phyloP scores from a whole-genome alignment of 2,888 invertebrate species.

The Sarcophaga caerulescens region DNA sequence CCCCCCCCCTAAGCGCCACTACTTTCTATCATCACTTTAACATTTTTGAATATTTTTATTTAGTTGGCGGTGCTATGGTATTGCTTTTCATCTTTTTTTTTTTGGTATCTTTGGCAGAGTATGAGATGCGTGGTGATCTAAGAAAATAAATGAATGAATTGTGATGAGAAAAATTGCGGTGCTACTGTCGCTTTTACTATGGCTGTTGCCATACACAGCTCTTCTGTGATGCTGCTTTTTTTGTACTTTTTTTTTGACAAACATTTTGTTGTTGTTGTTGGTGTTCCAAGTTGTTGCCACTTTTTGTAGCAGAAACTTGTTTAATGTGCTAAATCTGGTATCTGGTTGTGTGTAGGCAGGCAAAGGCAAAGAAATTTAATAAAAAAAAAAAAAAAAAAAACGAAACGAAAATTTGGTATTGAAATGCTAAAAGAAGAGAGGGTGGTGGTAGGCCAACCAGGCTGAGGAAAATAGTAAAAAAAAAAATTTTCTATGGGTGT shows the following conservation, averaged over 20 bases:
- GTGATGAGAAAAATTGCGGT: neutral
- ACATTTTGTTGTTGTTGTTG: neutral
- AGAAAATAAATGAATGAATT: neutral
- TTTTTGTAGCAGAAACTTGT: slow-evolving; percentile 33
- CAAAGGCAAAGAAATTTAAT: neutral
- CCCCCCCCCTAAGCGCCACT: neutral
- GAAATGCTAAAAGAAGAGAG: neutral
- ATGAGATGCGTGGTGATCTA: too few species aligned
- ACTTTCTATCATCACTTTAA: too few species aligned
- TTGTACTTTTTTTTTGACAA: neutral
- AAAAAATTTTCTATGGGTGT: slow-evolving; percentile 46
- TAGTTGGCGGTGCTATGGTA: neutral
- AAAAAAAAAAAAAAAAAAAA: neutral
- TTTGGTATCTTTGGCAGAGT: neutral
- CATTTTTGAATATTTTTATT: neutral
- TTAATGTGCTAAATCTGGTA: slow-evolving; percentile 55
- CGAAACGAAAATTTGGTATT: neutral
- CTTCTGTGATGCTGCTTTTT: neutral
- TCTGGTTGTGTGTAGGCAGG: slow-evolving; percentile 26
- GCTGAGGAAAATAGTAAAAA: neutral
- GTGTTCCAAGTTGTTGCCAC: neutral
- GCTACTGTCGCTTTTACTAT: neutral
- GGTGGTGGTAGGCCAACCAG: neutral
- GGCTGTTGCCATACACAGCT: neutral
- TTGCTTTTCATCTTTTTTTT: neutral